Base-by-base conservation (phyloP, 2,113 vertebrate genomes). In the Dipodomys stephensi region DNA sequence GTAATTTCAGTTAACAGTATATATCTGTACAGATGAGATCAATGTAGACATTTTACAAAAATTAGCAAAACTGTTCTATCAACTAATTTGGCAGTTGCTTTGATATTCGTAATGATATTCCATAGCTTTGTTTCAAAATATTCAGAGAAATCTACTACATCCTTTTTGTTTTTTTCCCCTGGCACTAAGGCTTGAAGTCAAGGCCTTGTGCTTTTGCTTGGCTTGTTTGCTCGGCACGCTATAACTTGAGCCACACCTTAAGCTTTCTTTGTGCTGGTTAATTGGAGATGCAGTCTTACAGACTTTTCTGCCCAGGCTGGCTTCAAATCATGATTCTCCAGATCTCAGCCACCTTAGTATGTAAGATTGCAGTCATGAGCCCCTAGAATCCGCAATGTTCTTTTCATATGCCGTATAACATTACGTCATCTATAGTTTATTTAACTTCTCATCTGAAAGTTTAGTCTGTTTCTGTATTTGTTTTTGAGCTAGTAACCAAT, bases 401-500 rank as follows among this genome's bases (percentile, higher is more conserved):
- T 79, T 81, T 71, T 62, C 1, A 60, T 91, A 80, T 88, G 25
- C 23, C 60, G 19, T 0, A 32, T 92, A 72, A 64, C 30, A 90
- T 72, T 28, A 77, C 3, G 27, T 35, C 74, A 4, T 20, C 8
- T 12, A 22, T 44, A 4, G 16, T 65, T 90, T 94, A 81, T 28
- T 62, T 71, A 53, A 68, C 3, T 74, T 83, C 69, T 80, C 53
- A 80, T 57, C 18, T 77, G 27, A 22, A 93, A 94, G 91, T 28
- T 76, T n/a, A 80, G n/a, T 8, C 23, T 19, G 62, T 83, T 92
- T 49, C 46, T 39, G 73, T 32, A 60, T 83, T 85, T 86, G 1
- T n/a, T 64, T 90, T 64, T 91, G 78, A 90, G n/a, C 28, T 46
- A 11, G 72, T 76, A 1, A 87, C n/a, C 83, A 87, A 82, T 46